Base-by-base conservation (phyloP, 2,888 invertebrate genomes). In the Pecten maximus region DNA sequence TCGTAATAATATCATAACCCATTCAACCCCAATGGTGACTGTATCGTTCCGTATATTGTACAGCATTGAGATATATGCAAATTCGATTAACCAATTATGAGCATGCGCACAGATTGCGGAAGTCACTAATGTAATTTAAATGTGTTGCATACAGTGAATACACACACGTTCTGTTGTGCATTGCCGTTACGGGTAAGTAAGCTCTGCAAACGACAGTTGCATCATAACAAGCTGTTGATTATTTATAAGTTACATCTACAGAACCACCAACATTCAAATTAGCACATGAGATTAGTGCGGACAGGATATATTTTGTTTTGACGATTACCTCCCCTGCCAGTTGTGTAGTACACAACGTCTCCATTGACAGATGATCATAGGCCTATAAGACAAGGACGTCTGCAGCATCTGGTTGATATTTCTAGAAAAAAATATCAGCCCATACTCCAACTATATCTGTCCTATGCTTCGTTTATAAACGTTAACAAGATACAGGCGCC, bases 101-200 rank as follows among this genome's bases (percentile, higher is more conserved):
- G 28, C 74, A 74, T 74, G 74, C 74, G 74, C 74, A 74, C 10
- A 74, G 4, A 28, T 19, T 35, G 35, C 74, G 74, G 74, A 74
- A 74, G 74, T 74, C 28, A 35, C 74, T 35, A 74, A 74, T 74
- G 35, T 74, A 74, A 74, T 74, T 74, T 74, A 74, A 74, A 74
- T 74, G 74, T 74, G 74, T 74, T 74, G 28, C 74, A 74, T 74
- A 12, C 35, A 74, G 35, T 74, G 54, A 74, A 10, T n/a, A 35
- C 10, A 74, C 74, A 35, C 35, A 74, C 28, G 2, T 74, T 10
- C 35, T 74, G 74, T 74, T 74, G 6, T 74, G 74, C 8, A 74
- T 44, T 28, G 35, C 35, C 10, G 28, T 35, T 35, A 6, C 10
- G 28, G 74, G 74, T 74, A 35, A 74, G 74, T 74, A 35, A 74